Evolutionary conservation across 2,113 vertebrate genomes (phyloP).

Genomic region (Setophaga kirtlandii): DNA sequence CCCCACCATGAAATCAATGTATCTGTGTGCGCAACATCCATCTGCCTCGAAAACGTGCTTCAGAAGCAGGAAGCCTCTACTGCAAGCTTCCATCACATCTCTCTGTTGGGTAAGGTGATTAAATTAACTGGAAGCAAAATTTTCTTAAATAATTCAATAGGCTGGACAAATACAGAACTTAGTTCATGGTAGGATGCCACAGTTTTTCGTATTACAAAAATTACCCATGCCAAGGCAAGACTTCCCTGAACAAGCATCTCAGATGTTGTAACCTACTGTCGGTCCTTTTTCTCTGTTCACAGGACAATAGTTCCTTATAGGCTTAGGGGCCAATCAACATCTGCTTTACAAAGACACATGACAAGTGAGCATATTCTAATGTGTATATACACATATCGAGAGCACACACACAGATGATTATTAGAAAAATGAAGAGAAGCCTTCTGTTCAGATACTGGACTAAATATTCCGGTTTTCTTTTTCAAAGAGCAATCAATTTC

Average conservation of each 20-base stretch:
- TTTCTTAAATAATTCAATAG: conserved; percentile 7
- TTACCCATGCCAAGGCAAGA: neutral
- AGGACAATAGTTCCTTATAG: conserved; percentile 34
- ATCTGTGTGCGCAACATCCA: neutral
- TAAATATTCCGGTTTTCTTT: neutral
- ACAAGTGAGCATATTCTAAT: neutral
- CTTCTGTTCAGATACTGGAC: neutral
- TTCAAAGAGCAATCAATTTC: neutral
- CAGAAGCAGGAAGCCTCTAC: conserved; percentile 4
- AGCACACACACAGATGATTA: neutral
- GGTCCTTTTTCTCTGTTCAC: neutral
- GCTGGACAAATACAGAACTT: neutral
- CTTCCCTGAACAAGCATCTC: conserved; percentile 6
- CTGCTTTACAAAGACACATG: conserved; percentile 37
- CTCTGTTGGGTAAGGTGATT: neutral
- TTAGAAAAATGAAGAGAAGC: neutral
- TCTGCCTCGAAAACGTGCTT: neutral
- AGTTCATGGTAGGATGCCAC: neutral
- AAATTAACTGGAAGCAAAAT: conserved; percentile 17
- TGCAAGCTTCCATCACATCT: neutral
- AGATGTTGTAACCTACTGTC: neutral
- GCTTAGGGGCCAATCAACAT: conserved; percentile 17
- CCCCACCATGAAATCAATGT: neutral
- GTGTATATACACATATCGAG: neutral
- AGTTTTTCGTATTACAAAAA: neutral